Evolutionary conservation across 2,113 vertebrate genomes (phyloP).

Genomic region (Oryzias woworae): DNA sequence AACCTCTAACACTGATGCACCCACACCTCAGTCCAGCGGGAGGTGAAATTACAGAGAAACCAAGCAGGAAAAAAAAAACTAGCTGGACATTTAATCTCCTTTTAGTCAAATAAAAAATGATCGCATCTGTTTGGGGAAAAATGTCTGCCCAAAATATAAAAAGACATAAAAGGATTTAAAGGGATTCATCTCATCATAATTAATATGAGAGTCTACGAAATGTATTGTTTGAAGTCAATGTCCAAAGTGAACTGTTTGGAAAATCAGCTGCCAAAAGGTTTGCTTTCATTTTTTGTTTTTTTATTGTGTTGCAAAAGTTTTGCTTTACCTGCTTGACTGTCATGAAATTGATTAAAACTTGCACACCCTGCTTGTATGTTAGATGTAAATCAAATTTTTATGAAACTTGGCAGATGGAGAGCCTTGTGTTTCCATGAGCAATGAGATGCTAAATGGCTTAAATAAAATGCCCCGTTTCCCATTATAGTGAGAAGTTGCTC

Average conservation of each 20-base stretch:
- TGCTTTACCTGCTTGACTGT: slow-evolving; percentile 2
- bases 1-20: slow-evolving; percentile 1
- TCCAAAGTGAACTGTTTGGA: background rate
- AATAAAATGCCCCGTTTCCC: background rate
- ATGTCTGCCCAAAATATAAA: background rate
- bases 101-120: background rate
- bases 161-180: background rate
- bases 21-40: background rate
- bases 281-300: background rate
- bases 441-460: background rate
- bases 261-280: background rate
- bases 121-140: background rate
- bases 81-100: background rate
- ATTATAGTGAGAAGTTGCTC: background rate
- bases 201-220: too few species aligned
- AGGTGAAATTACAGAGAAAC: background rate
- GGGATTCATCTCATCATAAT: too few species aligned
- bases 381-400: slow-evolving; percentile 29
- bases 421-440: slow-evolving; percentile 29
- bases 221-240: too few species aligned
- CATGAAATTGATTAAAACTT: background rate
- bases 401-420: slow-evolving; percentile 18
- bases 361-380: slow-evolving; percentile 17
- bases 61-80: background rate
- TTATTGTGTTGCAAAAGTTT: background rate